Conservation (phyloP, 2,113 vertebrate genomes). For the Semicossyphus pulcher region DNA sequence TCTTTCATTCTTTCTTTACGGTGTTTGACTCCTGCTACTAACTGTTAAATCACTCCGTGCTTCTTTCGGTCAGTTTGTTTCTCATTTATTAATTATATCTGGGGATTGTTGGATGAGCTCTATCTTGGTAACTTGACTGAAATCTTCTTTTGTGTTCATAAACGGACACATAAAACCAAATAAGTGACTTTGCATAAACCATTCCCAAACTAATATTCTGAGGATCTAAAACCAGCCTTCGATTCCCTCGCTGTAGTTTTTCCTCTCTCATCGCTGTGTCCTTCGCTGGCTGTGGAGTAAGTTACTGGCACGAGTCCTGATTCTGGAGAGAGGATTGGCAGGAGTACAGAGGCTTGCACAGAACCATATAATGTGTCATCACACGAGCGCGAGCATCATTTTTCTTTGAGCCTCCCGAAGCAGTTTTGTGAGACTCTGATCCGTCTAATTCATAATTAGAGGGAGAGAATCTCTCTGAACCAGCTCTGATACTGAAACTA, state of each 20-base stretch:
- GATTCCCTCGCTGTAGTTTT: neutral
- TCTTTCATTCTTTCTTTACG: constrained; percentile 14
- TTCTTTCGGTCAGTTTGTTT: no score
- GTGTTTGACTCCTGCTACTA: neutral
- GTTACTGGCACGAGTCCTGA: constrained; percentile 17
- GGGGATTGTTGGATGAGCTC: no score
- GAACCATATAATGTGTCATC: constrained; percentile 31
- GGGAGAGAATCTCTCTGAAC: neutral
- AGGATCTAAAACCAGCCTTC: no score
- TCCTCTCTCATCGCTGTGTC: neutral
- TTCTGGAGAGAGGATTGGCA: constrained; percentile 31
- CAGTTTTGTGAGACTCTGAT: constrained; percentile 28
- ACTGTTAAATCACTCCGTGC: neutral
- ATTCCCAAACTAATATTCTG: no score
- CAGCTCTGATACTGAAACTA: neutral
- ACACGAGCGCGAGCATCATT: constrained; percentile 7
- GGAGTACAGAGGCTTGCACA: constrained; percentile 1
- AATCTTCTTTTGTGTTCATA: neutral
- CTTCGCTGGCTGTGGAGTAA: constrained; percentile 5
- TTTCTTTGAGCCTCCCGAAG: constrained; percentile 3
- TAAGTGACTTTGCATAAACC: no score
- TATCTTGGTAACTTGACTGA: neutral
- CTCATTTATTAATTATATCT: no score
- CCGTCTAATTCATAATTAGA: constrained; percentile 23
- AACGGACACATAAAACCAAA: no score